phyloP scores from a whole-genome alignment of 2,888 invertebrate species.

The Hipparchia semele region DNA sequence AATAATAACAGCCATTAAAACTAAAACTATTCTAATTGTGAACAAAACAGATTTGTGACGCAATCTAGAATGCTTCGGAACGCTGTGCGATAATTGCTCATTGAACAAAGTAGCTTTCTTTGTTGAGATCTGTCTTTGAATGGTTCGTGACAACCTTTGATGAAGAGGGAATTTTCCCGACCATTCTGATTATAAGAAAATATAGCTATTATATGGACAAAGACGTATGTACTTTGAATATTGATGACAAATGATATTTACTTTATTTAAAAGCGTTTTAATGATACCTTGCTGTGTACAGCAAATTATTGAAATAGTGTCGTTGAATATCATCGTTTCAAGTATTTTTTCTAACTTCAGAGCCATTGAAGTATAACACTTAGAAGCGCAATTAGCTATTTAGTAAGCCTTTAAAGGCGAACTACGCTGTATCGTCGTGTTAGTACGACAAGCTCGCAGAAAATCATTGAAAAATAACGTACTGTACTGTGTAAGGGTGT shows the following conservation, averaged over 20 bases:
- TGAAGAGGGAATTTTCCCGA: not conserved
- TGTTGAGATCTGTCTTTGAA: conserved; percentile 1
- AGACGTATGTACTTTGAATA: not conserved
- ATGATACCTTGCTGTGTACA: too few relatives aligned
- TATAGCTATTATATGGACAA: not conserved
- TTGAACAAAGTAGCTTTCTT: conserved; percentile 2
- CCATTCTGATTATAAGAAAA: not conserved
- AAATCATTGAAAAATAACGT: too few relatives aligned
- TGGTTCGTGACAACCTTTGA: not conserved
- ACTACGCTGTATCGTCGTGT: too few relatives aligned
- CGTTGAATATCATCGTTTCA: too few relatives aligned
- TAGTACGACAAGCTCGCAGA: too few relatives aligned
- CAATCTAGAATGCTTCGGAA: conserved; percentile 1
- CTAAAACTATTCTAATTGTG: not conserved
- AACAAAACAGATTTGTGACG: not conserved
- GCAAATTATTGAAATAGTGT: too few relatives aligned
- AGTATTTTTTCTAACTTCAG: too few relatives aligned
- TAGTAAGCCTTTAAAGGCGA: too few relatives aligned
- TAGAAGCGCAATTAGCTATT: too few relatives aligned
- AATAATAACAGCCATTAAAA: not conserved
- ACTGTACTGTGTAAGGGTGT: too few relatives aligned
- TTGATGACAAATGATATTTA: not conserved
- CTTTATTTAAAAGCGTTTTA: not conserved
- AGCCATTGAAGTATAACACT: too few relatives aligned
- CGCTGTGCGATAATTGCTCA: conserved; percentile 2